These are phyloP conservation scores for Brachypteracias leptosomus DNA, from an alignment of 2,113 vertebrate species.

Conservation along the genomic window DNA sequence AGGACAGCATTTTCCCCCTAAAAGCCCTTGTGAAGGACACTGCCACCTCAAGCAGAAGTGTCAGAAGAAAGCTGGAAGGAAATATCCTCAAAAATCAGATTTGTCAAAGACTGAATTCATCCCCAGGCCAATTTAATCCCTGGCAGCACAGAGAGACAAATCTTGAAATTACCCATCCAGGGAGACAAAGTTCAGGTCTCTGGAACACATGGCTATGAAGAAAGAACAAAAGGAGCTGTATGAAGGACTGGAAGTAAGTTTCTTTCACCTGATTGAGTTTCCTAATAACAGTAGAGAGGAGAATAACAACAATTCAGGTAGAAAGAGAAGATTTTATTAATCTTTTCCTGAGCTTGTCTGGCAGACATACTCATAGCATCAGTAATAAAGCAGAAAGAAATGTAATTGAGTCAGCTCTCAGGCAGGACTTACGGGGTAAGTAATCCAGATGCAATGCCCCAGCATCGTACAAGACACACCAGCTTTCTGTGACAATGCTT, in stretches of 20 bases:
- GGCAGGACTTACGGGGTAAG: not conserved
- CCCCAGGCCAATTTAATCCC: not conserved
- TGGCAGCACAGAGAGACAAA: not conserved
- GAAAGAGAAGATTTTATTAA: not conserved
- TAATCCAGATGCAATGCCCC: not conserved
- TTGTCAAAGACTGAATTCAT: not conserved
- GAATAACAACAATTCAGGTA: not conserved
- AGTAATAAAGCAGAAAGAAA: not conserved
- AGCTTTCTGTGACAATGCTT: not conserved
- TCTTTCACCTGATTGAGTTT: not conserved
- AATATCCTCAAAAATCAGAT: not conserved
- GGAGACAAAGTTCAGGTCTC: not conserved
- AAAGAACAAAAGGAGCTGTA: not conserved
- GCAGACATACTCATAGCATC: not conserved
- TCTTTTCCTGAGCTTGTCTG: not conserved
- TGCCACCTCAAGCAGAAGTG: not conserved
- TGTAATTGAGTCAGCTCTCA: not conserved
- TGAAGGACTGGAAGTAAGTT: not conserved
- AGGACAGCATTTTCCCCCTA: not conserved
- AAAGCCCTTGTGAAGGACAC: not conserved
- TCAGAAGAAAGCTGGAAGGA: not conserved
- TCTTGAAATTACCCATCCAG: not conserved
- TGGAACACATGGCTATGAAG: not conserved
- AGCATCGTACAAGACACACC: not conserved
- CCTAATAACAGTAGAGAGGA: not conserved